Percentiles rank a stretch among this genome's conserved stretches.
Evolutionary conservation across 2,797 vertebrate species (phyloP).

Genomic region (Tachyglossus aculeatus): DNA sequence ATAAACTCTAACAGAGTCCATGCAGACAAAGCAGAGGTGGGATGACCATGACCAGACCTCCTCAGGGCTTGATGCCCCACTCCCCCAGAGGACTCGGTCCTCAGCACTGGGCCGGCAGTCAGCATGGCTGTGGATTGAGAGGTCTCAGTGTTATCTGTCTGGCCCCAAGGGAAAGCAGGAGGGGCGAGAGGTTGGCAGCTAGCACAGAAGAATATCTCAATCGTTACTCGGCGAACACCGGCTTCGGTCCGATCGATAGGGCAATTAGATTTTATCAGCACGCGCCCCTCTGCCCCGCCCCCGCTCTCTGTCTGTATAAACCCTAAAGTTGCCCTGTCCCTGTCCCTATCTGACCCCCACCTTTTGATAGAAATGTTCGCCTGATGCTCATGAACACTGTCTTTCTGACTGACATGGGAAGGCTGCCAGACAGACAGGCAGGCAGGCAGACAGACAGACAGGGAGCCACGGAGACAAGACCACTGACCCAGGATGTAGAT

Average conservation of each 20-base stretch:
- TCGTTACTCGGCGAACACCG: conserved; percentile 52
- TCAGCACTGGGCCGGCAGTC: too few relatives aligned
- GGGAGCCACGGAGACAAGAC: too few relatives aligned
- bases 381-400: too few relatives aligned
- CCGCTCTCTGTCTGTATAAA: conserved; percentile 32
- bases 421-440: too few relatives aligned
- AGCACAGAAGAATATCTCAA: conserved; percentile 69
- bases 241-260: conserved; percentile 72
- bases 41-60: too few relatives aligned
- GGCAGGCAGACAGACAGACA: background rate
- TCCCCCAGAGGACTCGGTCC: too few relatives aligned
- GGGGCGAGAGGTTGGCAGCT: conserved; percentile 21
- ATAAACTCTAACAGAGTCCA: too few relatives aligned
- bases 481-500: too few relatives aligned
- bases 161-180: conserved; percentile 27
- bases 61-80: too few relatives aligned
- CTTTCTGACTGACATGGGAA: too few relatives aligned
- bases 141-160: conserved; percentile 41
- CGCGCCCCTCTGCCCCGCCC: conserved; percentile 28
- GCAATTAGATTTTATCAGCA: conserved; percentile 79
- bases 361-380: too few relatives aligned
- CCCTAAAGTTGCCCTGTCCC: background rate
- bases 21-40: too few relatives aligned
- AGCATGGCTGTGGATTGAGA: conserved; percentile 46
- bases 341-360: background rate